Conservation (phyloP, 2,113 vertebrate species). For the Forbesichthys agassizii region DNA sequence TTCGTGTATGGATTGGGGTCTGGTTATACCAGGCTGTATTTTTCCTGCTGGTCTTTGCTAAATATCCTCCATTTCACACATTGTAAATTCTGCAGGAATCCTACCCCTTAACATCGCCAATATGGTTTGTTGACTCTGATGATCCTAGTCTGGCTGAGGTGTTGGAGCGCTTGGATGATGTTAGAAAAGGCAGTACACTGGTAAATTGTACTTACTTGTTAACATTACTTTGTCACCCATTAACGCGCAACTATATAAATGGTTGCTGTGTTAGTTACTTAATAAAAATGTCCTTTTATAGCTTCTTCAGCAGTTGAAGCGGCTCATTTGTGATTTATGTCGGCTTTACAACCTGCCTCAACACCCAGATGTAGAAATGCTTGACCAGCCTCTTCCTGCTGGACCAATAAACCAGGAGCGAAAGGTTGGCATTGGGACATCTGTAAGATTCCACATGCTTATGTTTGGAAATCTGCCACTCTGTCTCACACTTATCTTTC, state of each 20-base stretch:
- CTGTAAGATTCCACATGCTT: background rate
- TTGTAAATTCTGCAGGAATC: constrained; percentile 82
- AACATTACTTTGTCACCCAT: background rate
- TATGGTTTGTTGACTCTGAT: constrained; percentile 99
- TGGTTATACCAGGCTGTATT: no score
- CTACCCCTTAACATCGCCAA: constrained; percentile 92
- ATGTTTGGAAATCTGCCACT: background rate
- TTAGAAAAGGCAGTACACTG: constrained; percentile 91
- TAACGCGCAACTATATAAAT: background rate
- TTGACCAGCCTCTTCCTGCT: constrained; percentile 92
- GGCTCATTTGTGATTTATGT: constrained; percentile 96
- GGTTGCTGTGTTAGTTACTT: background rate
- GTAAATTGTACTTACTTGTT: constrained; percentile 70
- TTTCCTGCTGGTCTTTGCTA: background rate
- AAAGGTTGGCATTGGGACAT: constrained; percentile 55
- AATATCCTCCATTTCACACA: background rate
- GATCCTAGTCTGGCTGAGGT: constrained; percentile 96
- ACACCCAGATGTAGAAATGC: constrained; percentile 96
- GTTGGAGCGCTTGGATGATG: constrained; percentile 92
- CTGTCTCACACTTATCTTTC: constrained; percentile 3
- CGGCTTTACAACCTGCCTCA: constrained; percentile 97
- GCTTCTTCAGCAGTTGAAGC: constrained; percentile 95
- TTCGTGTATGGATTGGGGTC: no score
- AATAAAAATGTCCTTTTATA: constrained; percentile 41
- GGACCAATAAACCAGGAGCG: constrained; percentile 82